Evolutionary conservation across 2,113 vertebrate genomes (phyloP).

Genomic region (Osmerus mordax): DNA sequence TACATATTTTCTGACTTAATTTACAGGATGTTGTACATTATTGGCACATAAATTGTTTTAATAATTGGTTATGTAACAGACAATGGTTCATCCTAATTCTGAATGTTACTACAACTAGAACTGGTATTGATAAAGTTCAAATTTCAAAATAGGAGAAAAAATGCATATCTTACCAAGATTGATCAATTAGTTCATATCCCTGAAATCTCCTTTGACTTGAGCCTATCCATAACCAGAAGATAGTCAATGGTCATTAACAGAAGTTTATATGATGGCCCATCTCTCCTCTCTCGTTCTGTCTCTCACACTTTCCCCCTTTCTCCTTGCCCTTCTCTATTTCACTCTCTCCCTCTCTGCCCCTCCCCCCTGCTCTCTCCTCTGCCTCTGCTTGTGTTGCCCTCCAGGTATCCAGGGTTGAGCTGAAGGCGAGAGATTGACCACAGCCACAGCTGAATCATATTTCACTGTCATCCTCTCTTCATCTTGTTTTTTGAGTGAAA

Average conservation of each 20-base stretch:
- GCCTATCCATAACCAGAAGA: conserved; percentile 17
- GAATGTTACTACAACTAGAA: neutral
- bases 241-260: conserved; percentile 19
- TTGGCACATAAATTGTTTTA: no score
- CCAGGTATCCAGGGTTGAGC: conserved; percentile 41
- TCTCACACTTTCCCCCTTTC: conserved; percentile 47
- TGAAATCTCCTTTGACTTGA: conserved; percentile 12
- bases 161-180: conserved; percentile 46
- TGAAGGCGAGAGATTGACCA: conserved; percentile 27
- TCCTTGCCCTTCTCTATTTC: conserved; percentile 11
- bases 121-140: neutral
- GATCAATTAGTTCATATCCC: conserved; percentile 19
- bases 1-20: no score
- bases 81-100: no score
- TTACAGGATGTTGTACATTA: no score
- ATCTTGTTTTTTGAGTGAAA: conserved; percentile 25
- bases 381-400: conserved; percentile 34
- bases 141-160: neutral
- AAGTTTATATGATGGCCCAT: conserved; percentile 35
- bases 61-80: no score
- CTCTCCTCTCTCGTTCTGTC: conserved; percentile 53
- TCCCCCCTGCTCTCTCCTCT: conserved; percentile 28
- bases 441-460: conserved; percentile 43
- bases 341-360: neutral
- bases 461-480: conserved; percentile 39